These are phyloP conservation scores for Prionace glauca DNA, from an alignment of 2,797 vertebrate genomes.

Conservation along the genomic window DNA sequence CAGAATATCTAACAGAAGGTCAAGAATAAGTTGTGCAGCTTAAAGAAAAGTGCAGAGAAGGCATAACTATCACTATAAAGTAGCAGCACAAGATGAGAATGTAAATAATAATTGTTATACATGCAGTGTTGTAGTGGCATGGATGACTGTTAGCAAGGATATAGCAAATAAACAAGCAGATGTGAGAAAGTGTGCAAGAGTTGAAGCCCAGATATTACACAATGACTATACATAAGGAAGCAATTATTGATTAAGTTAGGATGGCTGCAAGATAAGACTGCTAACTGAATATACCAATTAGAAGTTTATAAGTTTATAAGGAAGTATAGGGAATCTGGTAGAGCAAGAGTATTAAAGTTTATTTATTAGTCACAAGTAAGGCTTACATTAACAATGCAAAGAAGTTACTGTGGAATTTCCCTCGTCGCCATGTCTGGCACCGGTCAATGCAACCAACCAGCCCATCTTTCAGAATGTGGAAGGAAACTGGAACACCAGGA, in stretches of 20 bases:
- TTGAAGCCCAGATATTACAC: background rate
- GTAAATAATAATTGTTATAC: background rate
- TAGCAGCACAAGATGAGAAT: background rate
- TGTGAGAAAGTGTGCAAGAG: background rate
- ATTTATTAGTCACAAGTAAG: too few species aligned
- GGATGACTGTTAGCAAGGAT: background rate
- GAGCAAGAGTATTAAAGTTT: background rate
- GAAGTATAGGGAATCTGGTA: background rate
- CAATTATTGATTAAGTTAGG: background rate
- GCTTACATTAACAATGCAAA: too few species aligned
- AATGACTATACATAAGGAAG: background rate
- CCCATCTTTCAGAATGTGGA: too few species aligned
- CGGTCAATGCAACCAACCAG: too few species aligned
- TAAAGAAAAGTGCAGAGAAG: background rate
- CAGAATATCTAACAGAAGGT: background rate
- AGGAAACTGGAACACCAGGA: too few species aligned
- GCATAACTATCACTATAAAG: background rate
- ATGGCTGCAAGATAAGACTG: background rate
- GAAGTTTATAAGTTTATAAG: background rate
- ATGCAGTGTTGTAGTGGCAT: background rate
- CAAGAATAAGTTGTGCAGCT: background rate
- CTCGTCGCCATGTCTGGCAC: too few species aligned
- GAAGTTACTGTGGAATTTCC: too few species aligned
- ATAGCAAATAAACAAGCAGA: background rate
- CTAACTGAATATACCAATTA: background rate